Base-by-base conservation (phyloP, 2,888 invertebrate genomes). In the Cephus pulcher region DNA sequence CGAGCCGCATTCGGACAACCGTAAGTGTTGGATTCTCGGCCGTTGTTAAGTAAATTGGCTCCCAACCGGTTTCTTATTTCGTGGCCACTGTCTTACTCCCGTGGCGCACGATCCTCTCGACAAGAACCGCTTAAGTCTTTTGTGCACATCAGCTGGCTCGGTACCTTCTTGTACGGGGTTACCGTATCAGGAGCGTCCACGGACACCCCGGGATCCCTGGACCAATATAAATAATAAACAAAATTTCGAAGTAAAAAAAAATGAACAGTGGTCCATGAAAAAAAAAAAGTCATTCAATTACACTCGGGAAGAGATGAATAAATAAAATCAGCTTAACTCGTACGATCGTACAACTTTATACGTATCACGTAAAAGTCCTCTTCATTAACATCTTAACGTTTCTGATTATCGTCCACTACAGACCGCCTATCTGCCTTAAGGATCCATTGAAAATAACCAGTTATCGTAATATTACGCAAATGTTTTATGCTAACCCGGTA, bases 11-110 rank as follows among this genome's bases (percentile, higher is more conserved):
- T 83, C 84, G 87, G 85, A 89, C 89, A 90, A 86, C 88, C 90
- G 89, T 88, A 90, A 91, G 90, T 91, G 90, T 90, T 90, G 91
- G 87, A 91, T 91, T 91, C 91, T 88, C 91, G 87, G 86, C 85
- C 89, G 91, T 91, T 91, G 91, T 91, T 91, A 91, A 91, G 91
- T 91, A 91, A 91, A 91, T 91, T 91, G 91, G 91, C 88, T 89
- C 87, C 89, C 87, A 91, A 91, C 91, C 91, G 91, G 91, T 91
- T 91, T 90, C 90, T 90, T 88, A 90, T 91, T 89, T 90, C 89
- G 90, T 89, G 88, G 90, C 89, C 91, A 90, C 91, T 89, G 91
- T 90, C 89, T 90, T 91, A 90, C 90, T 90, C 88, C 56, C 82
- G 79, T 78, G 75, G 56, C 79, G 79, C 82, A 82, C 80, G 80